These are phyloP conservation scores for Girardinichthys multiradiatus DNA, from an alignment of 2,113 vertebrate genomes.

Conservation along the genomic window DNA sequence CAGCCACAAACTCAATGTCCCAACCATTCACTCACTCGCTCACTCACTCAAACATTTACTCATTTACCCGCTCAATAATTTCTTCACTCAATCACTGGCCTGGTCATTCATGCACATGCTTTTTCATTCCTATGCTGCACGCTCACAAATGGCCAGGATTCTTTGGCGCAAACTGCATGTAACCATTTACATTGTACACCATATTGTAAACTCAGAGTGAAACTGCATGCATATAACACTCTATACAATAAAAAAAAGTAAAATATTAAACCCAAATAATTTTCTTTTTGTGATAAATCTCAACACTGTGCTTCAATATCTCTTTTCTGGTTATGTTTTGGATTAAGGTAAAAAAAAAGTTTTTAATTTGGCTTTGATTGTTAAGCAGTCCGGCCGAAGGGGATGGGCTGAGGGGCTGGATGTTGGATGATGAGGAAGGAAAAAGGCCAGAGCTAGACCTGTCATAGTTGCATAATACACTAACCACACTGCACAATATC, in stretches of 20 bases:
- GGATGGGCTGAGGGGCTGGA: slow-evolving; percentile 13
- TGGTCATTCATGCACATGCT: slow-evolving; percentile 72
- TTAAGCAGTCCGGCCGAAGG: slow-evolving; percentile 67
- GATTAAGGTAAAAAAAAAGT: slow-evolving; percentile 1
- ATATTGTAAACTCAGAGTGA: slow-evolving; percentile 21
- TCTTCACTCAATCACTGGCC: slow-evolving; percentile 78
- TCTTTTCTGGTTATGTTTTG: slow-evolving; percentile 67
- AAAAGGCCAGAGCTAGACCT: slow-evolving; percentile 59
- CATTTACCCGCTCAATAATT: slow-evolving; percentile 80
- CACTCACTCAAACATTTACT: slow-evolving; percentile 79
- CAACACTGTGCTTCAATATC: slow-evolving; percentile 22
- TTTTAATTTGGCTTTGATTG: slow-evolving; percentile 62
- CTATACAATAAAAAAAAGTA: background rate
- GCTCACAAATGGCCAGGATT: slow-evolving; percentile 35
- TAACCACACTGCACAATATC: slow-evolving; percentile 80
- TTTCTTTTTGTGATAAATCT: background rate
- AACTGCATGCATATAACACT: background rate
- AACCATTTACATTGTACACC: slow-evolving; percentile 28
- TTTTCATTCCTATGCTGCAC: slow-evolving; percentile 58
- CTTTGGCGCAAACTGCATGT: slow-evolving; percentile 38
- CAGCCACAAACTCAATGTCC: slow-evolving; percentile 76
- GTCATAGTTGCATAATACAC: slow-evolving; percentile 81
- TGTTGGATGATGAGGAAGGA: slow-evolving; percentile 55
- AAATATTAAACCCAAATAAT: background rate
- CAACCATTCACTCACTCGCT: slow-evolving; percentile 60